A percentile compares a stretch with the other conserved stretches of the same genome.
Conservation (phyloP, 2,888 invertebrate genomes). For the Caenorhabditis auriculariae region DNA sequence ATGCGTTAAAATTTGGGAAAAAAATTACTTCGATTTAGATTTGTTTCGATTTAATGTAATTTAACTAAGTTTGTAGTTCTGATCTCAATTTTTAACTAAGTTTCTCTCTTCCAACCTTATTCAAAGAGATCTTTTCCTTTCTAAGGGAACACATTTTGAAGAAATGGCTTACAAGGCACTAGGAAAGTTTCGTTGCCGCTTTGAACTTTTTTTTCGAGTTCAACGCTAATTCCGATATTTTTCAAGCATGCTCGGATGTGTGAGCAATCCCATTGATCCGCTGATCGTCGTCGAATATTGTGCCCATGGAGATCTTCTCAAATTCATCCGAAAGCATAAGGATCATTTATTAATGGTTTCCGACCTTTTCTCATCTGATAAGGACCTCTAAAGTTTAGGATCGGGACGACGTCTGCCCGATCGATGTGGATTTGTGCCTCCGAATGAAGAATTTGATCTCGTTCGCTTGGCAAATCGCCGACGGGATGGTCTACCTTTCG, state of each 20-base stretch:
- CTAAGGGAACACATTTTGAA: no score
- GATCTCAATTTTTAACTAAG: no score
- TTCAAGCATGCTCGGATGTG: constrained; percentile 49
- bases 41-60: no score
- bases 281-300: constrained; percentile 51
- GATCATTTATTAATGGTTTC: constrained; percentile 30
- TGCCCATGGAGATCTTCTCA: constrained; percentile 47
- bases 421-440: constrained; percentile 43
- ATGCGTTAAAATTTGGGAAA: no score
- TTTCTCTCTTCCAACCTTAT: no score
- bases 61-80: no score
- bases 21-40: no score
- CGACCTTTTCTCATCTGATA: neutral
- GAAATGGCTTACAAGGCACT: no score
- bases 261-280: constrained; percentile 43
- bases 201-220: neutral
- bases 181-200: neutral
- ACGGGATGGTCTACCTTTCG: constrained; percentile 50
- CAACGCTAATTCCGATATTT: no score
- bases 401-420: constrained; percentile 38
- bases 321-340: constrained; percentile 36
- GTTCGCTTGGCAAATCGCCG: constrained; percentile 50
- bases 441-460: constrained; percentile 49
- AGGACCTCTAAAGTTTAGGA: constrained; percentile 8
- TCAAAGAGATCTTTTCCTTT: no score